phyloP scores from a whole-genome alignment of 2,113 vertebrate genomes.

The Herpetotheres cachinnans region DNA sequence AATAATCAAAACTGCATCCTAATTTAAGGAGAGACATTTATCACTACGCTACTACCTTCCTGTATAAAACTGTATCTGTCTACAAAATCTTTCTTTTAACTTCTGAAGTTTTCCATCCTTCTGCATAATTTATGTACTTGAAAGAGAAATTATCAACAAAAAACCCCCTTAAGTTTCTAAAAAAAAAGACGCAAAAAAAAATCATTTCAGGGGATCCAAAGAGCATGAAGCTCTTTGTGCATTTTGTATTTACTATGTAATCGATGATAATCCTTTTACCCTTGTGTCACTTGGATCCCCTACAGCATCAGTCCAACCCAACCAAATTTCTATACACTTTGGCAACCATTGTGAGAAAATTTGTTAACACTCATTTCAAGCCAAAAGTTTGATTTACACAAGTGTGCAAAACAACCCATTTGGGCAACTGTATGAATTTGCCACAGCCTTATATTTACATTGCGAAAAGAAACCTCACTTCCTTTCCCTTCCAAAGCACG shows the following conservation, averaged over 20 bases:
- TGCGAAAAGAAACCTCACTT: neutral
- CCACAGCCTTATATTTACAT: neutral
- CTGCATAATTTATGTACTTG: neutral
- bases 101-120: neutral
- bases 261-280: neutral
- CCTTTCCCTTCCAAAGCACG: neutral
- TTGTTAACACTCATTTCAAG: neutral
- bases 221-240: neutral
- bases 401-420: neutral
- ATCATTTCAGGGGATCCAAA: neutral
- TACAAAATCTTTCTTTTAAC: neutral
- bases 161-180: fast-evolving
- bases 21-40: neutral
- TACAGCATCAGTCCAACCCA: neutral
- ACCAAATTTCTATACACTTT: neutral
- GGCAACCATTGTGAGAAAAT: neutral
- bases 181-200: neutral
- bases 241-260: neutral
- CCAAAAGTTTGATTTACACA: neutral
- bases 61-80: neutral
- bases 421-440: neutral
- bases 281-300: neutral
- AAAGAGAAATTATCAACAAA: neutral
- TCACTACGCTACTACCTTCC: neutral
- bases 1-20: neutral